Evolutionary conservation across 2,888 invertebrate genomes (phyloP), one percentile per base, ranked within the genome.

Genomic region (Geotrupes spiniger): DNA sequence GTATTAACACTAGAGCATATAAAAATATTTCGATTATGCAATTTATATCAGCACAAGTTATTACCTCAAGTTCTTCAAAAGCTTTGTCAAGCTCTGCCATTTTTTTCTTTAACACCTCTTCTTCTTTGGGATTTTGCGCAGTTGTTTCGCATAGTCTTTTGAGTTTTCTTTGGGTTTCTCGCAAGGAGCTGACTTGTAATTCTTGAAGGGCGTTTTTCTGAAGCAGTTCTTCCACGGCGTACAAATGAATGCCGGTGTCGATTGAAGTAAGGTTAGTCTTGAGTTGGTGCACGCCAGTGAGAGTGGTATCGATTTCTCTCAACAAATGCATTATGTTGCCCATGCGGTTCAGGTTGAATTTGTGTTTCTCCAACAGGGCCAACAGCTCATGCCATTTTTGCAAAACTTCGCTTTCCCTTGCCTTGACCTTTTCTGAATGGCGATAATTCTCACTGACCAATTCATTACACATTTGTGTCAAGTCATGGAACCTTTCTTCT

Each of bases 141-240:
- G 66, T 58, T n/a, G 51, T 56, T 41, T 74, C 73, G 1, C 79
- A 84, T 58, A 84, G 80, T 26, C 90, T 76, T 54, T 85, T 87
- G 39, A 96, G 80, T 31, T 88, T 80, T 15, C 89, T 78, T 52
- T 92, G 84, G 27, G 87, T 87, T 70, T 95, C 94, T 10, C 92
- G 92, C 49, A 94, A 78, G 0, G 93, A 89, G 2, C 89, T 89
- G 0, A 96, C 87, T 73, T 94, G 92, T 51, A 95, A 75, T 70
- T 98, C 97, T 62, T 92, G 88, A 36, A 99, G 76, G 10, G 89
- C 89, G 73, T 98, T 96, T 52, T 94, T 93, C 62, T 97, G 96
- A 45, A 98, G 75, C 31, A 96, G 76, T 56, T 98, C 95, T 71
- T 98, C 97, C 5, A 95, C 96, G 27, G 92, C 97, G 52, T 94